Conservation (phyloP, 2,888 invertebrate species). For the Periphyllus acericola region DNA sequence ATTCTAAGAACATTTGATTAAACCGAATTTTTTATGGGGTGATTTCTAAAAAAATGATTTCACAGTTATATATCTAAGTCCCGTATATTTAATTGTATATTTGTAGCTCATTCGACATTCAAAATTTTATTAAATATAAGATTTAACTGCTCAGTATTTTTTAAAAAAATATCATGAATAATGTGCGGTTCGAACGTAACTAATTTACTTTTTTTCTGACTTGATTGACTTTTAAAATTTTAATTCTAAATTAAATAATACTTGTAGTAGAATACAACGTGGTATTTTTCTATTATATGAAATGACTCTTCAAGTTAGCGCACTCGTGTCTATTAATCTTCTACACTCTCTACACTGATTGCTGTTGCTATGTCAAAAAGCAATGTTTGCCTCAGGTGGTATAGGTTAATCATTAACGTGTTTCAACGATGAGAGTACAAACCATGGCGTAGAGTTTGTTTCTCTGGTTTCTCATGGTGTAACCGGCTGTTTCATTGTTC, state of each 20-base stretch:
- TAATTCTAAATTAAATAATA: not conserved
- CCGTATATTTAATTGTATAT: no score
- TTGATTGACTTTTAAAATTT: not conserved
- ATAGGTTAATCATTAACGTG: not conserved
- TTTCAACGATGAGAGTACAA: constrained; percentile 24
- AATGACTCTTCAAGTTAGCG: constrained; percentile 9
- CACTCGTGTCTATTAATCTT: not conserved
- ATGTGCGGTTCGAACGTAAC: not conserved
- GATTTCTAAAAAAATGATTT: no score
- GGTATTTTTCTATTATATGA: not conserved
- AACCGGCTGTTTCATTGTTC: not conserved
- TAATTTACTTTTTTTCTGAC: not conserved
- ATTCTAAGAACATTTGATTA: no score
- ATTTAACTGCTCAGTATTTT: no score
- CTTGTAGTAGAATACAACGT: not conserved
- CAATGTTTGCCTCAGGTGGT: constrained; percentile 7
- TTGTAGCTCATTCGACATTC: no score
- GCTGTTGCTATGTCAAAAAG: not conserved
- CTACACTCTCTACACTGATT: constrained; percentile 27
- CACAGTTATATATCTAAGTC: no score
- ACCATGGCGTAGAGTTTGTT: not conserved
- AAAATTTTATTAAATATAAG: no score
- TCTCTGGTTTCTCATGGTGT: no score
- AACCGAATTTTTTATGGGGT: no score
- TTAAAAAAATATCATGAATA: not conserved